phyloP scores from a whole-genome alignment of 2,797 vertebrate species.

The Moxostoma hubbsi region DNA sequence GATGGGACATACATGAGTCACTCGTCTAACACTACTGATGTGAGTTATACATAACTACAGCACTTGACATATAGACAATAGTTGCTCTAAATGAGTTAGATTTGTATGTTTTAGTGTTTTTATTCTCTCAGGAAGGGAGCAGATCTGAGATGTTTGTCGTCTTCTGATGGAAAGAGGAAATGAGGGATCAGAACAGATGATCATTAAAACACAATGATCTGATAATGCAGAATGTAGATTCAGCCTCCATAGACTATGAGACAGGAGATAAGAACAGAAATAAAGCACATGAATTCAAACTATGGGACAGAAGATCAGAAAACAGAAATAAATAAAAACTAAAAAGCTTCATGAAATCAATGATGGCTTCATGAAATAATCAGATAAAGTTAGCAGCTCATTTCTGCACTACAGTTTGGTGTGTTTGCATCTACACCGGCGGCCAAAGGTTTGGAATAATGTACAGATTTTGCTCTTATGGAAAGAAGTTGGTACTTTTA shows the following conservation, averaged over 20 bases:
- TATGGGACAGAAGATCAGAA: slow-evolving; percentile 90
- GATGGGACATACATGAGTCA: slow-evolving; percentile 86
- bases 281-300: slow-evolving; percentile 81
- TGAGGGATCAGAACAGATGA: slow-evolving; percentile 96
- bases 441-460: too few relatives aligned
- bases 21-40: slow-evolving; percentile 77
- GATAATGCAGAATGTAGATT: slow-evolving; percentile 97
- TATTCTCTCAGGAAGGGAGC: slow-evolving; percentile 78
- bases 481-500: too few relatives aligned
- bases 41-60: slow-evolving; percentile 71
- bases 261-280: slow-evolving; percentile 89
- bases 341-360: slow-evolving; percentile 64
- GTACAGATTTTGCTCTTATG: too few relatives aligned
- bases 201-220: slow-evolving; percentile 96
- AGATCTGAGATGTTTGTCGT: slow-evolving; percentile 85
- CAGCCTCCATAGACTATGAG: slow-evolving; percentile 89
- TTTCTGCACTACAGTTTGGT: too few relatives aligned
- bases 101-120: slow-evolving; percentile 60
- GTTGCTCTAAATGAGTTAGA: slow-evolving; percentile 77
- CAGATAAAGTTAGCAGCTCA: too few relatives aligned
- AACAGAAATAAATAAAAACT: slow-evolving; percentile 74
- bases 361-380: too few relatives aligned
- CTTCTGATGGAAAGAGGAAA: slow-evolving; percentile 98
- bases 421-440: too few relatives aligned
- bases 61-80: slow-evolving; percentile 76